These are phyloP conservation scores for Fregetta grallaria DNA, from an alignment of 2,113 vertebrate genomes.

Conservation along the genomic window DNA sequence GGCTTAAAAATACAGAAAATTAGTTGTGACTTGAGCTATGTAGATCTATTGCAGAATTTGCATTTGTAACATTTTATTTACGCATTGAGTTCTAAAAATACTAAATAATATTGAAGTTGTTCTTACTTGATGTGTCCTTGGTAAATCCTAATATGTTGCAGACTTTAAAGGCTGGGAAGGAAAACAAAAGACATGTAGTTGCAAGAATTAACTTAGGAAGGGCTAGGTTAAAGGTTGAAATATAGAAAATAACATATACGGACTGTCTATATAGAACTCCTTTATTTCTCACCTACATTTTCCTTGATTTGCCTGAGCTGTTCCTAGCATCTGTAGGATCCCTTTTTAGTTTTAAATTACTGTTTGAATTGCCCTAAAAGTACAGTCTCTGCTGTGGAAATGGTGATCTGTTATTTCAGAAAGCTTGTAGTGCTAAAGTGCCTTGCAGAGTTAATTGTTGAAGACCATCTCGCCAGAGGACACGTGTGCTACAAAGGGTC, in stretches of 20 bases:
- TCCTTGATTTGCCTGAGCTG: background rate
- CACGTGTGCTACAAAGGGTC: rapidly evolving
- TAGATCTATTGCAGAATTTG: background rate
- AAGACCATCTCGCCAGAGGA: background rate
- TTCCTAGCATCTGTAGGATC: background rate
- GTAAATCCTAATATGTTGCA: background rate
- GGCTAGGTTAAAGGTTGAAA: background rate
- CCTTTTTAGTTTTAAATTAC: background rate
- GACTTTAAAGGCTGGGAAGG: background rate
- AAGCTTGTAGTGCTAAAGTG: background rate
- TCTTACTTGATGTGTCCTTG: background rate
- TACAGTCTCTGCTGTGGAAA: background rate
- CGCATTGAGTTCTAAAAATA: background rate
- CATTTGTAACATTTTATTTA: rapidly evolving
- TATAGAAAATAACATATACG: background rate
- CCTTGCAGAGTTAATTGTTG: background rate
- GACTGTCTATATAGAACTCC: background rate
- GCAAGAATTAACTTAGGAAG: background rate
- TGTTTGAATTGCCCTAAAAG: background rate
- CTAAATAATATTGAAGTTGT: background rate
- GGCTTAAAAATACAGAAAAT: background rate
- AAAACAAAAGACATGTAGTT: background rate
- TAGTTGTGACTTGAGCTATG: background rate
- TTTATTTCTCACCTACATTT: background rate
- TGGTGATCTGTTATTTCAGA: background rate